These are phyloP conservation scores for Ptilorrhoa leucosticta DNA, from an alignment of 2,113 vertebrate genomes.

Conservation along the genomic window DNA sequence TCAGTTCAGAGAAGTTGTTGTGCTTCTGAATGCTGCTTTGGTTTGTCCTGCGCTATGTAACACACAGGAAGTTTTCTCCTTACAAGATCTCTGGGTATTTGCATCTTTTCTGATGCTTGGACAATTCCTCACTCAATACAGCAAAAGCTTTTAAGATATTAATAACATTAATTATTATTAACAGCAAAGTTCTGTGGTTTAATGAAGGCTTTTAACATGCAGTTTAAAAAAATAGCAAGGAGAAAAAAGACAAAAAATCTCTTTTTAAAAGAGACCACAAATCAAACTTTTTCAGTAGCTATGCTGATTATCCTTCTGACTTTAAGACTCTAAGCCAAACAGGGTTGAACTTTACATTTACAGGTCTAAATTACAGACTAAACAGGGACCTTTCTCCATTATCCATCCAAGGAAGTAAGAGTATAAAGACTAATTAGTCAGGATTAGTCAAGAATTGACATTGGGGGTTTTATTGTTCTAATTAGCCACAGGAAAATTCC, in stretches of 20 bases:
- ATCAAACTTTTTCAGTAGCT: background rate
- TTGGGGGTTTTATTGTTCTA: constrained; percentile 2
- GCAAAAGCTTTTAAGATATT: background rate
- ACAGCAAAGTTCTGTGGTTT: background rate
- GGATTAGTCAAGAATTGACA: background rate
- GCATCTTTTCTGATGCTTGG: background rate
- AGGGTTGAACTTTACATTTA: background rate
- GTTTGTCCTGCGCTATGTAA: background rate
- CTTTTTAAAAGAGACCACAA: background rate
- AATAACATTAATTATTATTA: background rate
- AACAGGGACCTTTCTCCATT: background rate
- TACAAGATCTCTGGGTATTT: background rate
- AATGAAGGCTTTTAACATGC: background rate
- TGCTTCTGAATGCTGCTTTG: background rate
- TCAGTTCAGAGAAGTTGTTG: background rate
- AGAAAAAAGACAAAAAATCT: background rate
- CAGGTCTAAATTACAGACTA: background rate
- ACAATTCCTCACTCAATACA: background rate
- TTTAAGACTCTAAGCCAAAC: background rate
- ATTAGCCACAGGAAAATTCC: constrained; percentile 23
- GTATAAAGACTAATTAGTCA: background rate
- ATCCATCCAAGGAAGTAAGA: background rate
- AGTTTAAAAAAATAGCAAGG: background rate
- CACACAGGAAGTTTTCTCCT: background rate
- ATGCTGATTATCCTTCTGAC: background rate